phyloP scores from a whole-genome alignment of 2,113 vertebrate genomes.

The Bostrychus sinensis region DNA sequence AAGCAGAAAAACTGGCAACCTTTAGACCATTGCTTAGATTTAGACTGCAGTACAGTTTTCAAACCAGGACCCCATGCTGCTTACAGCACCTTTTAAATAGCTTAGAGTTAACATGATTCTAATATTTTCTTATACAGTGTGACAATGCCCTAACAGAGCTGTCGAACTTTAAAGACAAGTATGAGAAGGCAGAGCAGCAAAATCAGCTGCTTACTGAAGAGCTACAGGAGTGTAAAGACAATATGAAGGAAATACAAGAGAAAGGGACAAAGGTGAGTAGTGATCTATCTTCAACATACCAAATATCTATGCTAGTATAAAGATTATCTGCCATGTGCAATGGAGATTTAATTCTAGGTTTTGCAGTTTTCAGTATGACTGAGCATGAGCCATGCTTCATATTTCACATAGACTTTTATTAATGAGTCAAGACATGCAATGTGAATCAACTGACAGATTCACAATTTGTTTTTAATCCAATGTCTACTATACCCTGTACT shows the following conservation, averaged over 20 bases:
- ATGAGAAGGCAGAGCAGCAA: slow-evolving; percentile 87
- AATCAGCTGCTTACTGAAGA: slow-evolving; percentile 87
- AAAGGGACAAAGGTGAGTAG: slow-evolving; percentile 91
- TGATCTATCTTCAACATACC: background rate
- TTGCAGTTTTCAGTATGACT: background rate
- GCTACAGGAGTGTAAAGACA: slow-evolving; percentile 91
- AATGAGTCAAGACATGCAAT: slow-evolving; percentile 16
- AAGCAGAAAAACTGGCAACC: no score
- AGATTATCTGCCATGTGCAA: background rate
- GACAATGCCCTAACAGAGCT: slow-evolving; percentile 88
- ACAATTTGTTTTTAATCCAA: slow-evolving; percentile 23
- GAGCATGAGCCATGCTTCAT: slow-evolving; percentile 38
- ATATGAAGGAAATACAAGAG: slow-evolving; percentile 90
- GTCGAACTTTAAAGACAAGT: slow-evolving; percentile 87
- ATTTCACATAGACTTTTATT: slow-evolving; percentile 14
- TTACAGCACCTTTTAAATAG: no score
- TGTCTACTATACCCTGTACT: slow-evolving; percentile 20
- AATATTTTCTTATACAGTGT: slow-evolving; percentile 70
- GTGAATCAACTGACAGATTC: slow-evolving; percentile 32
- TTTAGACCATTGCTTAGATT: no score
- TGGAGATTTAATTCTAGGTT: slow-evolving; percentile 13
- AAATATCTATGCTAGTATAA: background rate
- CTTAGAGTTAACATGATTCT: no score
- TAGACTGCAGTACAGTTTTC: no score
- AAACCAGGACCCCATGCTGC: no score